Conservation (phyloP, 2,797 vertebrate species). For the Parauchenoglanis punctatus region DNA sequence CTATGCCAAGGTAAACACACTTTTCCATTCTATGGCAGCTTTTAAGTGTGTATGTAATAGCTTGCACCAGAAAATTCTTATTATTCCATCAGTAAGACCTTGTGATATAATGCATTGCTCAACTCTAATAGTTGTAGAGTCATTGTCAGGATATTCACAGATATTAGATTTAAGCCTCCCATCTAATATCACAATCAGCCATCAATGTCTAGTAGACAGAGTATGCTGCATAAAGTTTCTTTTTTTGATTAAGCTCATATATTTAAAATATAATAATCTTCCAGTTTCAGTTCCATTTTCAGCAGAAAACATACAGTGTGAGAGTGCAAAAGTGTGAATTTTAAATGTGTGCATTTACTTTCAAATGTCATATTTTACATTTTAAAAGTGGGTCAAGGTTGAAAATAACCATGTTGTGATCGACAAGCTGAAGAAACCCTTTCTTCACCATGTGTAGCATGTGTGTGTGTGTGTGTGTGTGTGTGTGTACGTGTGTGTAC, state of each 20-base stretch:
- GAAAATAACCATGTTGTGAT: slow-evolving; percentile 39
- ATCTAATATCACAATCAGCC: background rate
- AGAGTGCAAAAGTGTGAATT: background rate
- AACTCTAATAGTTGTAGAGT: background rate
- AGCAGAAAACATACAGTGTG: background rate
- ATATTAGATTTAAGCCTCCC: background rate
- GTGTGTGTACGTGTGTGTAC: background rate
- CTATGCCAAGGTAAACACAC: no score
- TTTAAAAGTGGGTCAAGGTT: slow-evolving; percentile 38
- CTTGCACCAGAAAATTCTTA: background rate
- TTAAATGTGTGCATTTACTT: slow-evolving; percentile 15
- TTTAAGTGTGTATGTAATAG: background rate
- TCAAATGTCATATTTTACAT: slow-evolving; percentile 10
- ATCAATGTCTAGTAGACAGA: background rate
- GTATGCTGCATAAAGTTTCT: background rate
- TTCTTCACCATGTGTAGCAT: background rate
- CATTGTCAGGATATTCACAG: background rate
- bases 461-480: background rate
- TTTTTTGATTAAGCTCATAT: background rate
- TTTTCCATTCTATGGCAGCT: no score
- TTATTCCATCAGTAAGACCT: background rate
- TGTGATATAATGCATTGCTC: background rate
- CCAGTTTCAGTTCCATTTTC: slow-evolving; percentile 54
- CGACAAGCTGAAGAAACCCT: slow-evolving; percentile 10
- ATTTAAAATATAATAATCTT: slow-evolving; percentile 11